phyloP scores from a whole-genome alignment of 2,113 vertebrate genomes.

The Micronisus gabar region DNA sequence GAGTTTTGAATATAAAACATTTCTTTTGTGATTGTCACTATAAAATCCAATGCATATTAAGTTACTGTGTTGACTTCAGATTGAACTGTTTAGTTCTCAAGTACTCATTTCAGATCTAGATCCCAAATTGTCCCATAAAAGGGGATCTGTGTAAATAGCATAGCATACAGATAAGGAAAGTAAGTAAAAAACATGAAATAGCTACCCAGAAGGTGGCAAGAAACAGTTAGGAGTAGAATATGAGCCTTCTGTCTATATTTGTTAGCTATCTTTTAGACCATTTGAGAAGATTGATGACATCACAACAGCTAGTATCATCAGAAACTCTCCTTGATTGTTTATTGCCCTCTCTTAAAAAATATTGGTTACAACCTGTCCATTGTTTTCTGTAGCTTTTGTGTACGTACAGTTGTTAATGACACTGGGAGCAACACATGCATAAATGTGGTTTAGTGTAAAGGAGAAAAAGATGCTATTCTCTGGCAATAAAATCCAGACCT shows the following conservation, averaged over 20 bases:
- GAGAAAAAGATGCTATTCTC: neutral
- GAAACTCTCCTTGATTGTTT: neutral
- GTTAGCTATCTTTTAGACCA: neutral
- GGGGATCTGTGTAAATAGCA: neutral
- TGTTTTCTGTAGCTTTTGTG: neutral
- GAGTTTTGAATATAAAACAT: neutral
- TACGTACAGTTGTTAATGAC: neutral
- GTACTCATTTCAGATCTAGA: neutral
- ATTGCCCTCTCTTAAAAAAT: neutral
- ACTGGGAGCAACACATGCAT: neutral
- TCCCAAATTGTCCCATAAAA: neutral
- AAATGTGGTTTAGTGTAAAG: neutral
- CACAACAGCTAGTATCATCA: neutral
- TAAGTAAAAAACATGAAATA: neutral
- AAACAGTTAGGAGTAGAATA: neutral
- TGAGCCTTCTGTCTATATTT: neutral
- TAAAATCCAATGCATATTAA: neutral
- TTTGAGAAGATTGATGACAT: neutral
- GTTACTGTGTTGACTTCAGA: neutral
- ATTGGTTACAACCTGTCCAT: neutral
- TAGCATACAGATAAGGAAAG: neutral
- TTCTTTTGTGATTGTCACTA: neutral
- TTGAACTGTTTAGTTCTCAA: neutral
- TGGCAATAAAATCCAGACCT: neutral
- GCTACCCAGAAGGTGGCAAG: neutral